These are phyloP conservation scores for Neosalanx taihuensis DNA, from an alignment of 2,797 vertebrate species.

Conservation along the genomic window DNA sequence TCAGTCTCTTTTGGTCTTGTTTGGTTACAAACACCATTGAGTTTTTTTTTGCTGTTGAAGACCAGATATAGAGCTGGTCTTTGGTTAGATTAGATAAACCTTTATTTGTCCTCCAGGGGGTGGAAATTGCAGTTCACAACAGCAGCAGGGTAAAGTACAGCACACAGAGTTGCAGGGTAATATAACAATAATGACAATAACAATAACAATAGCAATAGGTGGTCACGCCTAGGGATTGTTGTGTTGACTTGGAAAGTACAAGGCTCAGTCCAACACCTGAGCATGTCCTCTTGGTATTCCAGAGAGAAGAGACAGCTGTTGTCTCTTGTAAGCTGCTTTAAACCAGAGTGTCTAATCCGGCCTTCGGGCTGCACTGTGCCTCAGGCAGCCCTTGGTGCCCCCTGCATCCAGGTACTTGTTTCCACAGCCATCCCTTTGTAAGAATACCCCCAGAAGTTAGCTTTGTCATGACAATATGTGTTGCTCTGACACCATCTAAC, in stretches of 20 bases:
- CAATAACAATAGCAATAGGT: no score
- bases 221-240: no score
- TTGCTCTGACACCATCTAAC: neutral
- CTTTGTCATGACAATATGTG: neutral
- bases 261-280: neutral
- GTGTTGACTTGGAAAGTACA: neutral
- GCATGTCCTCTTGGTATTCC: slow-evolving; percentile 35
- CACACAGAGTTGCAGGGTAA: no score
- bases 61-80: no score
- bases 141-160: no score
- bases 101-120: no score
- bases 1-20: no score
- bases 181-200: no score
- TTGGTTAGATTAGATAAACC: no score
- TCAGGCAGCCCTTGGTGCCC: slow-evolving; percentile 17
- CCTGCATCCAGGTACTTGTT: neutral
- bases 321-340: slow-evolving; percentile 63
- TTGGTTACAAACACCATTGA: no score
- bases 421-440: neutral
- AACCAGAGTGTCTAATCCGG: slow-evolving; percentile 58
- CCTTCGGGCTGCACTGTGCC: slow-evolving; percentile 23
- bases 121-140: no score
- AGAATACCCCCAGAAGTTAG: neutral
- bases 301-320: slow-evolving; percentile 51
- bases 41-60: no score